Percentiles rank a stretch among this genome's conserved stretches.
Evolutionary conservation across 2,888 invertebrate species (phyloP).

Genomic region (Antheraea yamamai): DNA sequence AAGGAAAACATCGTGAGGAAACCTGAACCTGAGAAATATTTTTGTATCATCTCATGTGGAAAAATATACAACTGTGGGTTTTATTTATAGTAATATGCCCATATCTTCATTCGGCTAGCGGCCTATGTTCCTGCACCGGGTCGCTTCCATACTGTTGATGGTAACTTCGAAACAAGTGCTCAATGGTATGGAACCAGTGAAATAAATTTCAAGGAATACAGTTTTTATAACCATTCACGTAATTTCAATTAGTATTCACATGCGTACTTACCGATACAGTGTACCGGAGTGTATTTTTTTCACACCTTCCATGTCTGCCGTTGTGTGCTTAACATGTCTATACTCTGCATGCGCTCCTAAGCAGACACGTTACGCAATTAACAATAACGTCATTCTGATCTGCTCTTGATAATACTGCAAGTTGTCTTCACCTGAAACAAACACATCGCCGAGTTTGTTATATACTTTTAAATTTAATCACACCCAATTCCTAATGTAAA

Average conservation of each 20-base stretch:
- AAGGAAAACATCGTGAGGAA: no score
- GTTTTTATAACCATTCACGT: not conserved
- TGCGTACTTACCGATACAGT: constrained; percentile 72
- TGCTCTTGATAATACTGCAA: constrained; percentile 43
- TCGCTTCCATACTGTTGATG: not conserved
- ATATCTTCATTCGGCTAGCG: no score
- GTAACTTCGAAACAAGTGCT: not conserved
- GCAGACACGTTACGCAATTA: constrained; percentile 56
- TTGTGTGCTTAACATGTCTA: constrained; percentile 70
- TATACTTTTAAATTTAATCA: not conserved
- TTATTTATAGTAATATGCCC: no score
- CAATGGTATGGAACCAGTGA: not conserved
- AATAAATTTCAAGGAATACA: not conserved
- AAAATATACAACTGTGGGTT: no score
- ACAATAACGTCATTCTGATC: constrained; percentile 64
- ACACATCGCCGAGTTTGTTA: not conserved
- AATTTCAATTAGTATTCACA: not conserved
- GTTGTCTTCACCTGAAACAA: constrained; percentile 49
- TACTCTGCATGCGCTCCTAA: constrained; percentile 49
- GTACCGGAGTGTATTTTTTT: constrained; percentile 81
- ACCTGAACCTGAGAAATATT: no score
- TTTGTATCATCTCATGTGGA: no score
- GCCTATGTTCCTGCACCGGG: no score
- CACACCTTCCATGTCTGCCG: constrained; percentile 75
- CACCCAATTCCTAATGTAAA: not conserved